Evolutionary conservation across 2,888 invertebrate species (phyloP).

Genomic region (Ceramica pisi): DNA sequence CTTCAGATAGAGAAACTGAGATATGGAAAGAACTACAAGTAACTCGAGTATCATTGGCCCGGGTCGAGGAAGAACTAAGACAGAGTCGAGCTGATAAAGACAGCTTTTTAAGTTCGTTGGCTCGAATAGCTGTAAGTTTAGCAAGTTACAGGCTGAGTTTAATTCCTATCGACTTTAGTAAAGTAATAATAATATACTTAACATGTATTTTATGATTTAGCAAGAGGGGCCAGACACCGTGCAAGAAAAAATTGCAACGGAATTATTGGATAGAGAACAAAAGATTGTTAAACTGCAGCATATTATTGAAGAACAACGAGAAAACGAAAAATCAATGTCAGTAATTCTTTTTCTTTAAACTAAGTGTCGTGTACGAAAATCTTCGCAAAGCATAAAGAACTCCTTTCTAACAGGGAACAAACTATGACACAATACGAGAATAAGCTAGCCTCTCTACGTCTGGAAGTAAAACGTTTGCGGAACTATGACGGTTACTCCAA

Average conservation of each 20-base stretch:
- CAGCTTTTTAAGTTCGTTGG: conserved; percentile 85
- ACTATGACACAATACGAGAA: conserved; percentile 82
- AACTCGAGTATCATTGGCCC: conserved; percentile 77
- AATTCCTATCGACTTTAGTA: background rate
- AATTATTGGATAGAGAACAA: conserved; percentile 82
- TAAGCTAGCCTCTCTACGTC: conserved; percentile 78
- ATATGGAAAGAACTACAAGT: conserved; percentile 88
- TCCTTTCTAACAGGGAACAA: conserved; percentile 77
- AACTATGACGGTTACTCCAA: conserved; percentile 83
- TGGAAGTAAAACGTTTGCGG: conserved; percentile 81
- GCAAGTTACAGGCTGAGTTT: background rate
- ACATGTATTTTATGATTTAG: conserved; percentile 67
- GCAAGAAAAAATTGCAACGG: conserved; percentile 83
- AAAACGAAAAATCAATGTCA: conserved; percentile 83
- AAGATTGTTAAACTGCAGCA: conserved; percentile 80
- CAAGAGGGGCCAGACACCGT: conserved; percentile 79
- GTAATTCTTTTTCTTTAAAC: conserved; percentile 29
- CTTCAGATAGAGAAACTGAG: conserved; percentile 86
- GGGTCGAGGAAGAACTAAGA: conserved; percentile 82
- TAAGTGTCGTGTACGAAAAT: too few relatives aligned
- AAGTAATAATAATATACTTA: background rate
- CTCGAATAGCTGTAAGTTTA: conserved; percentile 85
- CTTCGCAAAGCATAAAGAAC: background rate
- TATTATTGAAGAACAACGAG: conserved; percentile 78
- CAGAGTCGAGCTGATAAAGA: conserved; percentile 88